Percentiles rank a stretch among this genome's conserved stretches.
These are phyloP conservation scores for Cataglyphis altisquamis DNA, from an alignment of 2,888 invertebrate species.

Conservation along the genomic window DNA sequence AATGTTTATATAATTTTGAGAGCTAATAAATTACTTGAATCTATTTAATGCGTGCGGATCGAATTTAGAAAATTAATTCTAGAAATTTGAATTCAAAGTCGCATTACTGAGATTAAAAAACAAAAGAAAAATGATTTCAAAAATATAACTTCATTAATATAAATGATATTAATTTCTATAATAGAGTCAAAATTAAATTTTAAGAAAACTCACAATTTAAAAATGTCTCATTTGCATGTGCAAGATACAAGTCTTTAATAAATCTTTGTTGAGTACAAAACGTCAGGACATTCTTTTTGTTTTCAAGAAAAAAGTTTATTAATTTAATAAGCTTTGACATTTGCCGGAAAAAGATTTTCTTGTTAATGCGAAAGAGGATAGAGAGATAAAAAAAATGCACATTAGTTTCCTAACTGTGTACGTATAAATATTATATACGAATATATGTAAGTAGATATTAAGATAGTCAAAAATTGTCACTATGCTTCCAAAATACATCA, in stretches of 20 bases:
- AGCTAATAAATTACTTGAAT: neutral
- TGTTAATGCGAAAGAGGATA: neutral
- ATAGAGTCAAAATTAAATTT: neutral
- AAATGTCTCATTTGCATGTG: neutral
- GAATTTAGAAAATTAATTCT: neutral
- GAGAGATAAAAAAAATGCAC: neutral
- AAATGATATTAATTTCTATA: neutral
- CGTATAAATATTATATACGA: too few relatives aligned
- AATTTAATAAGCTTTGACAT: neutral
- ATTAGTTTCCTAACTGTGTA: neutral
- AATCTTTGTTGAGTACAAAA: neutral
- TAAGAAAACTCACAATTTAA: neutral
- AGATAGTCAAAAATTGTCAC: too few relatives aligned
- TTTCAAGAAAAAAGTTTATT: neutral
- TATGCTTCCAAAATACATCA: too few relatives aligned
- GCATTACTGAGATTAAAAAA: neutral
- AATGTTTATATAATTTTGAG: neutral
- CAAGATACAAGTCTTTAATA: neutral
- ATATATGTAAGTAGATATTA: too few relatives aligned
- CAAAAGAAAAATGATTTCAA: neutral
- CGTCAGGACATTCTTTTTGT: neutral
- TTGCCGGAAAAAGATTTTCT: neutral
- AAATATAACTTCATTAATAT: neutral
- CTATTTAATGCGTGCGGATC: neutral
- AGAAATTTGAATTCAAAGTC: neutral